These are phyloP conservation scores for Amphipoea oculea DNA, from an alignment of 2,888 invertebrate genomes.

Conservation along the genomic window DNA sequence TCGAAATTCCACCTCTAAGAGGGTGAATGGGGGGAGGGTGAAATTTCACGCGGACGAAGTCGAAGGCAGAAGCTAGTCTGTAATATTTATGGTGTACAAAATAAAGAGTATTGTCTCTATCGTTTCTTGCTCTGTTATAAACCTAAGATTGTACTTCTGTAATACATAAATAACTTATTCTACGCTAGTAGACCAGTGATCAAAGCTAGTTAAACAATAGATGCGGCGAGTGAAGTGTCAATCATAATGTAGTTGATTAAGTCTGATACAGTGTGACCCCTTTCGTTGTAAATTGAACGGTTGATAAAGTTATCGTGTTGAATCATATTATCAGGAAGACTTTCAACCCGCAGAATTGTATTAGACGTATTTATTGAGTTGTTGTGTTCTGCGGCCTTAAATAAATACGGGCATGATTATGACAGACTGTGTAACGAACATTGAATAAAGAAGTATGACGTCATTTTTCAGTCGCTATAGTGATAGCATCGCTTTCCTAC, in stretches of 20 bases:
- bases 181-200: neutral
- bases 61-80: too few species aligned
- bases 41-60: too few species aligned
- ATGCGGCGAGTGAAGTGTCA: slow-evolving; percentile 48
- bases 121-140: neutral
- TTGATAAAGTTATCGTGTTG: slow-evolving; percentile 18
- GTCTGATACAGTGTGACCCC: slow-evolving; percentile 35
- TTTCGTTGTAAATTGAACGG: slow-evolving; percentile 33
- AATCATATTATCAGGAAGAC: slow-evolving; percentile 14
- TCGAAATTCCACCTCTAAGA: too few species aligned
- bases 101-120: neutral
- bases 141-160: neutral
- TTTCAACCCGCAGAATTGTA: slow-evolving; percentile 16
- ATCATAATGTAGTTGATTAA: slow-evolving; percentile 53
- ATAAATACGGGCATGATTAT: slow-evolving; percentile 3
- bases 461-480: neutral
- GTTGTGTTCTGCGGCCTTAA: neutral
- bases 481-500: too few species aligned
- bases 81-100: too few species aligned
- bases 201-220: slow-evolving; percentile 27
- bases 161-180: neutral
- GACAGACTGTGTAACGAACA: neutral
- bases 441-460: neutral
- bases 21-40: too few species aligned
- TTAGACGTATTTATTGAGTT: neutral